phyloP scores from a whole-genome alignment of 2,113 vertebrate genomes.

The Opisthocomus hoazin region DNA sequence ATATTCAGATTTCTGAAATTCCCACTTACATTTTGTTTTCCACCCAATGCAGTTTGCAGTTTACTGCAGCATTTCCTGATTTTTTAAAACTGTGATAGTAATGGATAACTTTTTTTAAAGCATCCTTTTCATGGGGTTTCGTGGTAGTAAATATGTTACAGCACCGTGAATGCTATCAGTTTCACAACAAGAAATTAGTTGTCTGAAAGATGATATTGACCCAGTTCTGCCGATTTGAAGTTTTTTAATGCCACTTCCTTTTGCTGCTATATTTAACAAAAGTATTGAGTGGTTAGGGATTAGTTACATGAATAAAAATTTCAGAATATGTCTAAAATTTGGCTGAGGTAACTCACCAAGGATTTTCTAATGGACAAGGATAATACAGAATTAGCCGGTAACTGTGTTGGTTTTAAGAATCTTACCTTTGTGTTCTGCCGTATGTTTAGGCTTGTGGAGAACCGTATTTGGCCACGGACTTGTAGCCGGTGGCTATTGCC shows the following conservation, averaged over 20 bases:
- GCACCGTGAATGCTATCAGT: not conserved
- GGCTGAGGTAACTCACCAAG: not conserved
- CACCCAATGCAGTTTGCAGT: not conserved
- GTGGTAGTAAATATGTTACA: not conserved
- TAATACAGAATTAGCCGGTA: not conserved
- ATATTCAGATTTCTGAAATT: not conserved
- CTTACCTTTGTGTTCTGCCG: not conserved
- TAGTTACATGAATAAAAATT: not conserved
- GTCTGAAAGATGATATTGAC: not conserved
- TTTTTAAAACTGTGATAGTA: not conserved
- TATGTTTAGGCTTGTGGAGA: not conserved
- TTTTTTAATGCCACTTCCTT: not conserved
- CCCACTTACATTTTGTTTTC: not conserved
- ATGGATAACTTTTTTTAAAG: not conserved
- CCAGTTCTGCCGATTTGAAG: not conserved
- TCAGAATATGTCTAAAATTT: not conserved
- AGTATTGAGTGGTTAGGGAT: not conserved
- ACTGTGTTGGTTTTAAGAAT: not conserved
- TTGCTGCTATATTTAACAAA: not conserved
- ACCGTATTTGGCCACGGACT: not conserved
- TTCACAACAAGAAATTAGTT: not conserved
- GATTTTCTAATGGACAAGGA: not conserved
- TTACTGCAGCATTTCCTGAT: not conserved
- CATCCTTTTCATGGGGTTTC: not conserved
- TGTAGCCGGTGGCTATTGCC: not conserved